A percentile compares a stretch with the other conserved stretches of the same genome.
Evolutionary conservation across 1,140 invertebrate species (phyloP).

Genomic region (Panulirus ornatus): DNA sequence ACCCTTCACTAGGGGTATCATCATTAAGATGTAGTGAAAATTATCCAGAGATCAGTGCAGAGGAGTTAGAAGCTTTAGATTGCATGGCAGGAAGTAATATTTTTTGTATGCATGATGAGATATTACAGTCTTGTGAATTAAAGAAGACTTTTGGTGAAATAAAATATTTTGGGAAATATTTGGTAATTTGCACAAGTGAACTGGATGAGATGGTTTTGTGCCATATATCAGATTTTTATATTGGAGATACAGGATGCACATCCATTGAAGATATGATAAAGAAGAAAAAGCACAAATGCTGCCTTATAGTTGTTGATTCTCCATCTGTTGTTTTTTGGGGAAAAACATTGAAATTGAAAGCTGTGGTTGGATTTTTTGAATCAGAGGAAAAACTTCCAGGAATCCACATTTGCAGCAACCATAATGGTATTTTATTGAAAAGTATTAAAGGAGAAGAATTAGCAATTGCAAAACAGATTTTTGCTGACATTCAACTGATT

Average conservation of each 20-base stretch:
- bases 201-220: constrained; percentile 11
- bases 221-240: constrained; percentile 15
- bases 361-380: constrained; percentile 10
- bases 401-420: constrained; percentile 24
- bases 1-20: not conserved
- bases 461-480: constrained; percentile 18
- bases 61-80: constrained; percentile 6
- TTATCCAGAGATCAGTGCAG: not conserved
- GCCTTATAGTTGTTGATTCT: not conserved
- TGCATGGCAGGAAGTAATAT: constrained; percentile 24
- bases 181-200: constrained; percentile 4
- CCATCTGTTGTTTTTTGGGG: not conserved
- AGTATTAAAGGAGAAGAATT: not conserved
- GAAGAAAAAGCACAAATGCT: constrained; percentile 1
- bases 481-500: constrained; percentile 16
- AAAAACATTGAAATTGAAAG: constrained; percentile 7
- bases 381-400: not conserved
- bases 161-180: not conserved
- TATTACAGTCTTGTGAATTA: constrained; percentile 27
- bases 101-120: constrained; percentile 4
- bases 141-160: not conserved
- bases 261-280: not conserved
- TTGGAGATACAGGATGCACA: not conserved
- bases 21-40: not conserved
- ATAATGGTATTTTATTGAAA: constrained; percentile 11